Percentiles rank a stretch among this genome's conserved stretches.
These are phyloP conservation scores for Procambarus clarkii DNA, from an alignment of 1,140 invertebrate genomes.

Conservation along the genomic window DNA sequence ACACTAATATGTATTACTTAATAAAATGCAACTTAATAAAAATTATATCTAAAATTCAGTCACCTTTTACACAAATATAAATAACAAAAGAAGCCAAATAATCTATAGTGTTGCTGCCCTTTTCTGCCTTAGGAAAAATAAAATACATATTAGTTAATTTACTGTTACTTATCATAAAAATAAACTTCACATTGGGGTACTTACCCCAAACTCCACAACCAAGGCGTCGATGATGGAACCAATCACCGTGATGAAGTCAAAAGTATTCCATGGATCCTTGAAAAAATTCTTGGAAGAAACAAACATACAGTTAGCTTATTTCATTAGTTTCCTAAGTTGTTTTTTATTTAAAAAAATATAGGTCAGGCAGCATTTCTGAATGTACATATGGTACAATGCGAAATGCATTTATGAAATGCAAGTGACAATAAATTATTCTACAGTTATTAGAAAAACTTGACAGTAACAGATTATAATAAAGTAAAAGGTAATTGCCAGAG, in stretches of 20 bases:
- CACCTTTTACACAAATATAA: too few species aligned
- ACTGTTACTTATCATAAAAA: neutral
- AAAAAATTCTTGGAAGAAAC: slow-evolving; percentile 95
- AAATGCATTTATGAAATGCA: neutral
- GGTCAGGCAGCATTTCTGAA: neutral
- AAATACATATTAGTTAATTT: neutral
- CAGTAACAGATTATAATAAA: neutral
- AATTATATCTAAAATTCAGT: too few species aligned
- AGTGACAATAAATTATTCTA: neutral
- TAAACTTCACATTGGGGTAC: slow-evolving; percentile 75
- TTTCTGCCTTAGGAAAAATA: neutral
- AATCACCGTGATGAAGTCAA: slow-evolving; percentile 99
- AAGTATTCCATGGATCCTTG: slow-evolving; percentile 99
- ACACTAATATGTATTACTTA: too few species aligned
- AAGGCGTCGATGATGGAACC: slow-evolving; percentile 99
- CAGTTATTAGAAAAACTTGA: neutral
- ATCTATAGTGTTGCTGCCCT: too few species aligned
- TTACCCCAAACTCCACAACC: slow-evolving; percentile 97
- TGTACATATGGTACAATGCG: neutral
- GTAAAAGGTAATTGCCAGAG: neutral
- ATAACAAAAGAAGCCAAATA: too few species aligned
- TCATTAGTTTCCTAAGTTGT: neutral
- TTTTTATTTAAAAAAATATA: neutral
- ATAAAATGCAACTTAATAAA: too few species aligned
- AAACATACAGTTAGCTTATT: slow-evolving; percentile 59